Conservation (phyloP, 2,888 invertebrate genomes). For the Aleiodes testaceus region DNA sequence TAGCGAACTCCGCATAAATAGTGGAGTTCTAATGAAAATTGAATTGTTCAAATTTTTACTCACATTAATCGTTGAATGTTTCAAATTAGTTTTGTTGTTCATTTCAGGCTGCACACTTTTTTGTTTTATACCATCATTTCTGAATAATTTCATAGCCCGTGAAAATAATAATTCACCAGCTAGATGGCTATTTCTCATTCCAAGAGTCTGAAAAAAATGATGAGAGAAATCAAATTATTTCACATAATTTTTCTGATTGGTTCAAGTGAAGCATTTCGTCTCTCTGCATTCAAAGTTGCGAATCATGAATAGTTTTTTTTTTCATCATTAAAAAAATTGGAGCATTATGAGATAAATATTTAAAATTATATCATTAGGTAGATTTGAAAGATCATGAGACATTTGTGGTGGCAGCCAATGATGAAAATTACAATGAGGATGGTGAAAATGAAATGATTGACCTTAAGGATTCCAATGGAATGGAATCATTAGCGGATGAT, state of each 20-base stretch:
- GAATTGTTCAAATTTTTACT: constrained; percentile 65
- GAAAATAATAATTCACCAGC: constrained; percentile 82
- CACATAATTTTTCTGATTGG: constrained; percentile 43
- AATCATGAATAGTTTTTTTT: constrained; percentile 21
- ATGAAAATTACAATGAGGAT: constrained; percentile 65
- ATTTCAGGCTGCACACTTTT: constrained; percentile 50
- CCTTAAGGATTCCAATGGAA: constrained; percentile 57
- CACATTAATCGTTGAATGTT: constrained; percentile 59
- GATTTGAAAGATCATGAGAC: constrained; percentile 56
- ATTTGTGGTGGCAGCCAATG: constrained; percentile 63
- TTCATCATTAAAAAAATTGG: too few species aligned
- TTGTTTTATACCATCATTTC: constrained; percentile 75
- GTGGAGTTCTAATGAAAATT: constrained; percentile 58
- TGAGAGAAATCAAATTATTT: constrained; percentile 31
- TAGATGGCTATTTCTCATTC: constrained; percentile 78
- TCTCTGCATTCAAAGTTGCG: constrained; percentile 54
- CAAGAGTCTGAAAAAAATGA: constrained; percentile 78
- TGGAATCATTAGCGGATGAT: constrained; percentile 55
- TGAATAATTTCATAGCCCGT: constrained; percentile 77
- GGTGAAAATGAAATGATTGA: constrained; percentile 72
- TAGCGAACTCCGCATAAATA: too few species aligned
- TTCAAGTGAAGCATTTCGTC: constrained; percentile 47
- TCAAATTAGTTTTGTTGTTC: constrained; percentile 55
- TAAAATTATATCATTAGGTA: constrained; percentile 49
- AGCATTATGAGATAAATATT: too few species aligned